Evolutionary conservation across 2,888 invertebrate genomes (phyloP), one percentile per base, ranked within the genome.

Genomic region (Argyra leucocephala): DNA sequence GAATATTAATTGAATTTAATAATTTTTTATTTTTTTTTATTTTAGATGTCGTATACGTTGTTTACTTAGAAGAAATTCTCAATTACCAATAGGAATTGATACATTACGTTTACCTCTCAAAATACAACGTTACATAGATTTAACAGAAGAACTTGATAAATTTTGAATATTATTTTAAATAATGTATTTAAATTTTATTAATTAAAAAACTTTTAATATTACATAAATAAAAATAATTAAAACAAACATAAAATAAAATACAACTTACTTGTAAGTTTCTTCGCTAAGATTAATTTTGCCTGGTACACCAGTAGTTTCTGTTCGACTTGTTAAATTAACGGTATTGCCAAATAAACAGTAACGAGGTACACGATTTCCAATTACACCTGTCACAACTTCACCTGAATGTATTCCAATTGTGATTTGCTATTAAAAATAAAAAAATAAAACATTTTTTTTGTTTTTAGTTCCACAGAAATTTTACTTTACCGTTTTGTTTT

Each of bases 401-500:
- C 95, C 95, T 2, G 93, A 91, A 75, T 96, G 95, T 70, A 96
- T 93, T 3, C 95, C 95, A 74, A 96, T 94, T 22, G 95, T 95
- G 69, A 96, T 91, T 82, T 88, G 87, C 93, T 94, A 78, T 65
- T 77, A 78, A 48, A 18, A 18, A 18, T 48, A 18, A 18, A 18
- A 15, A 15, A 48, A 48, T 48, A 31, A 31, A 31, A 31, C 12
- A 31, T 31, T 31, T 31, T 31, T 31, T 31, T 31, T 31, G 31
- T 31, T 31, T n/a, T 31, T 31, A 31, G 31, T 31, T 31, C 7
- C 7, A 31, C 26, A 31, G 9, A 10, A 31, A 10, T 31, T 31
- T 31, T 31, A 31, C 12, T 31, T 31, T 31, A n/a, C n/a, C 12
- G 12, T 31, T 31, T 31, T 26, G 4, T 26, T 26, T 31, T 31